Evolutionary conservation across 2,113 vertebrate species (phyloP).

Genomic region (Montifringilla adamsi): DNA sequence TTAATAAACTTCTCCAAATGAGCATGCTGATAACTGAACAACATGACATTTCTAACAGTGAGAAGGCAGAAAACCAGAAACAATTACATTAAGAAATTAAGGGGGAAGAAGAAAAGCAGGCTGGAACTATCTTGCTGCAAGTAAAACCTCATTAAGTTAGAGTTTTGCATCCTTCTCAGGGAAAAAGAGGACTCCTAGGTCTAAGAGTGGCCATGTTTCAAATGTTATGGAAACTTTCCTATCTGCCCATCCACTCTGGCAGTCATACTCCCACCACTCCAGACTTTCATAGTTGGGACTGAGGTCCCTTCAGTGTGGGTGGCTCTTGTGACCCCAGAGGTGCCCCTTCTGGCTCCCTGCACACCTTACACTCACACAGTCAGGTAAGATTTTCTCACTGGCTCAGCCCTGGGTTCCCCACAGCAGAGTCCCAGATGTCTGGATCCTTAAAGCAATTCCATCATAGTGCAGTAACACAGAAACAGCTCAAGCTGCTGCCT

Average conservation of each 20-base stretch:
- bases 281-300: not conserved
- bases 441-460: not conserved
- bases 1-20: slow-evolving; percentile 59
- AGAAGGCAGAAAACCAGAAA: slow-evolving; percentile 58
- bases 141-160: not conserved
- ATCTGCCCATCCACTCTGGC: not conserved
- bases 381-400: not conserved
- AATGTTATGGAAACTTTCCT: not conserved
- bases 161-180: not conserved
- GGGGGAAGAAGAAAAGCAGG: not conserved
- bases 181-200: not conserved
- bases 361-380: not conserved
- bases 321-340: accelerated
- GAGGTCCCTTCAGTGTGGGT: accelerated
- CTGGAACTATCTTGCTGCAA: not conserved
- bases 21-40: slow-evolving; percentile 47
- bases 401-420: not conserved
- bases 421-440: accelerated
- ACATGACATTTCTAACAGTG: slow-evolving; percentile 46
- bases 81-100: slow-evolving; percentile 32
- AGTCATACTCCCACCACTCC: not conserved
- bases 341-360: not conserved
- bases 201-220: not conserved
- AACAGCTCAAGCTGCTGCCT: not conserved
- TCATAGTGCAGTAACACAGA: not conserved